A percentile compares a stretch with the other conserved stretches of the same genome.
Evolutionary conservation across 2,113 vertebrate genomes (phyloP).

Genomic region (Piaya cayana): DNA sequence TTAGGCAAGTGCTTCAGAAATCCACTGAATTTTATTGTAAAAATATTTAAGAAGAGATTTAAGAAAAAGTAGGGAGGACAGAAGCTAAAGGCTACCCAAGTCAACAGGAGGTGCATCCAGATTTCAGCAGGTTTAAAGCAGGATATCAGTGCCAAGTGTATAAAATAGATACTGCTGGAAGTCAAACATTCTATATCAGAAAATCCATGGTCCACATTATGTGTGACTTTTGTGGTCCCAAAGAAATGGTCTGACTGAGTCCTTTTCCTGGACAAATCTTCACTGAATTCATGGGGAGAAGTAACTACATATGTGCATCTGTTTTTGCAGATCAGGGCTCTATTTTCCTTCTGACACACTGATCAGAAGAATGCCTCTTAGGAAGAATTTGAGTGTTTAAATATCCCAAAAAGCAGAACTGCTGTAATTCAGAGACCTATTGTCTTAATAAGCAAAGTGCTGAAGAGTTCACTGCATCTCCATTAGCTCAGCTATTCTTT

Average conservation of each 20-base stretch:
- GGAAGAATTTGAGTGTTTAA: not conserved
- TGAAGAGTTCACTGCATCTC: not conserved
- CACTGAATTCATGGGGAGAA: not conserved
- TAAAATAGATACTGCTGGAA: not conserved
- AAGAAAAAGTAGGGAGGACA: not conserved
- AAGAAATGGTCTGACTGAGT: not conserved
- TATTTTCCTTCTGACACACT: not conserved
- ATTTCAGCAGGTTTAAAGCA: not conserved
- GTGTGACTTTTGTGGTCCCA: not conserved
- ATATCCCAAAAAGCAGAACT: not conserved
- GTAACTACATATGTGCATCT: not conserved
- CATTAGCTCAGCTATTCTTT: not conserved
- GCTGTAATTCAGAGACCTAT: not conserved
- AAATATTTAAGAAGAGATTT: not conserved
- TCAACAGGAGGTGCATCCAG: not conserved
- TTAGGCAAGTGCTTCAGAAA: not conserved
- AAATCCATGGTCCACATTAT: not conserved
- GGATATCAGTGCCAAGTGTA: not conserved
- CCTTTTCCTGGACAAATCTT: not conserved
- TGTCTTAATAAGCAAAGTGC: not conserved
- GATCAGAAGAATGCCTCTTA: not conserved
- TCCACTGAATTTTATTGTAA: not conserved
- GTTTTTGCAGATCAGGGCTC: not conserved
- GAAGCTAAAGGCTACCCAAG: not conserved
- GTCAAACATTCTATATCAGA: not conserved